These are phyloP conservation scores for Acropora tenuis DNA, from an alignment of 64 coral and sea anemone species.

Conservation along the genomic window DNA sequence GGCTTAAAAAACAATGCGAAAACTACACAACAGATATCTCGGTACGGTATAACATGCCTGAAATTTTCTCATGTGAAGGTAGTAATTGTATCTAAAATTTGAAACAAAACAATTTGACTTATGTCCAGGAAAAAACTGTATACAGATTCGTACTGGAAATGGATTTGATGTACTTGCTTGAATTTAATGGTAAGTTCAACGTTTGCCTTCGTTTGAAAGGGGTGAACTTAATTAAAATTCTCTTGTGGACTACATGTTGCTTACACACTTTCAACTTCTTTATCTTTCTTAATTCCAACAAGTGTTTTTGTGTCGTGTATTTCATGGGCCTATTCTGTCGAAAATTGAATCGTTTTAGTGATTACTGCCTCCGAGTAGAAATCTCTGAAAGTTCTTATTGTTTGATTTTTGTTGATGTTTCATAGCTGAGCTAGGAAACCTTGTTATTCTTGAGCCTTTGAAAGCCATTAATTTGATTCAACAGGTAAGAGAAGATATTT, in stretches of 20 bases:
- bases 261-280: background rate
- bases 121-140: constrained; percentile 49
- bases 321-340: no score
- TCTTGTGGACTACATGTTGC: no score
- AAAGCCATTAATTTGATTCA: constrained; percentile 40
- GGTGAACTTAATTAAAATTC: background rate
- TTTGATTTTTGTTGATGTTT: background rate
- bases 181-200: constrained; percentile 61
- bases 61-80: background rate
- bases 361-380: no score
- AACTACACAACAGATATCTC: background rate
- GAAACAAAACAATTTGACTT: background rate
- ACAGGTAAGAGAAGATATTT: constrained; percentile 6
- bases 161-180: constrained; percentile 43
- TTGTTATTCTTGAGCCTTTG: constrained; percentile 28
- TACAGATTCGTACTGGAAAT: constrained; percentile 61
- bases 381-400: no score
- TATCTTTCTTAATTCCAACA: background rate
- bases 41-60: background rate
- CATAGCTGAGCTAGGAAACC: constrained; percentile 48
- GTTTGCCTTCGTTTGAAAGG: background rate
- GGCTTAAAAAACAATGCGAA: constrained; percentile 12
- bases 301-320: background rate
- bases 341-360: no score
- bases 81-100: background rate